phyloP scores from a whole-genome alignment of 2,113 vertebrate species.

The Cavia aperea region DNA sequence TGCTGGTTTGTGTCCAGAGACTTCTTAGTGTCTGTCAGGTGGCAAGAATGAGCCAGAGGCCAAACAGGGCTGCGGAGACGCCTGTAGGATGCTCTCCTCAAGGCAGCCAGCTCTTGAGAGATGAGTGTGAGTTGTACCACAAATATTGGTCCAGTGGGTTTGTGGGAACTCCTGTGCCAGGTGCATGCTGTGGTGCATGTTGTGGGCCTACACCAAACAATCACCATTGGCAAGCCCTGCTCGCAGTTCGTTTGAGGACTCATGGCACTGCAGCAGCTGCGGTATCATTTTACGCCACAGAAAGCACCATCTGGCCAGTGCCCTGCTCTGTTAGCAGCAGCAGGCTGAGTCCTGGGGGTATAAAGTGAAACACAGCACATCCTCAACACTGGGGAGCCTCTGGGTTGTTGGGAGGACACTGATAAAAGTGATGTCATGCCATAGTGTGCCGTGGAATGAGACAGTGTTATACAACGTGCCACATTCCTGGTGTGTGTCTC shows the following conservation, averaged over 20 bases:
- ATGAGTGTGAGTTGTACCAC: not conserved
- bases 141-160: not conserved
- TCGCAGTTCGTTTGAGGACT: not conserved
- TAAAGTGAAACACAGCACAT: not conserved
- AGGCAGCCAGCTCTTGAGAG: not conserved
- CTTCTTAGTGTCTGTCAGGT: not conserved
- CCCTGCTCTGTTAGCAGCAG: not conserved
- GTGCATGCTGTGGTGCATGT: not conserved
- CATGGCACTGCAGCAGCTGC: too few species aligned
- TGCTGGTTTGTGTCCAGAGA: not conserved
- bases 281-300: not conserved
- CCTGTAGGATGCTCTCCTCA: not conserved
- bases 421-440: not conserved
- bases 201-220: too few species aligned
- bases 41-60: rapidly evolving
- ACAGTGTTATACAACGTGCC: rapidly evolving
- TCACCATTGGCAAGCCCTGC: not conserved
- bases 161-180: not conserved
- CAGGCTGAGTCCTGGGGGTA: not conserved
- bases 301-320: not conserved
- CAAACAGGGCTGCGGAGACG: rapidly evolving
- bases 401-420: not conserved
- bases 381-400: not conserved
- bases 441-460: rapidly evolving
- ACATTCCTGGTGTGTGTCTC: rapidly evolving